Percentiles rank a stretch among this genome's conserved stretches.
phyloP scores from a whole-genome alignment of 2,888 invertebrate species.

The Proisotoma minuta region DNA sequence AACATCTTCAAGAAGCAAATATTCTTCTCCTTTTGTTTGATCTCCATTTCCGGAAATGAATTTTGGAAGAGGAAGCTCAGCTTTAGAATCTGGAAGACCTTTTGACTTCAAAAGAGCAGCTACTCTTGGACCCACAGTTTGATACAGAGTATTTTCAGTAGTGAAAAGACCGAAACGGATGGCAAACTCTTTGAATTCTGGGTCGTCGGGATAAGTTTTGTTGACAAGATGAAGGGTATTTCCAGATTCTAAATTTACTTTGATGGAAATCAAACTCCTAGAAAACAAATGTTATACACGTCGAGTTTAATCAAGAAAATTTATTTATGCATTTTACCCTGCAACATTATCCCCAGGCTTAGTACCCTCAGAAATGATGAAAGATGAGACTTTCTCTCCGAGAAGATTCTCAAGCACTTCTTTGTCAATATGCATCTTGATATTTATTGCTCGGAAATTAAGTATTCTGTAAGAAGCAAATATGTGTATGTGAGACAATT shows the following conservation, averaged over 20 bases:
- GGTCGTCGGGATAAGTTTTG: slow-evolving; percentile 20
- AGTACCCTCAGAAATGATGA: slow-evolving; percentile 15
- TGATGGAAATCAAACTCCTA: slow-evolving; percentile 15
- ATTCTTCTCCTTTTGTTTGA: slow-evolving; percentile 16
- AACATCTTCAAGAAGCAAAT: slow-evolving; percentile 34
- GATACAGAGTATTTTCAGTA: not conserved
- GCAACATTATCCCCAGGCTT: slow-evolving; percentile 29
- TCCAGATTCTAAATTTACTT: slow-evolving; percentile 19
- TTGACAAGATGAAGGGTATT: slow-evolving; percentile 6
- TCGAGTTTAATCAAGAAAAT: too few relatives aligned
- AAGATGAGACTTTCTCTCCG: slow-evolving; percentile 10
- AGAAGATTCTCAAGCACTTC: slow-evolving; percentile 19
- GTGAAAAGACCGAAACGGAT: not conserved
- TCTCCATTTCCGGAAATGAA: slow-evolving; percentile 14
- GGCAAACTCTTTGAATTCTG: slow-evolving; percentile 6
- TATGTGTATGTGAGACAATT: too few relatives aligned
- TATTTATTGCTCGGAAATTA: too few relatives aligned
- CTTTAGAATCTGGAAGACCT: not conserved
- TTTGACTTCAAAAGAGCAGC: not conserved
- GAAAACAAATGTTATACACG: too few relatives aligned
- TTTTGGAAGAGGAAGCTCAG: slow-evolving; percentile 14
- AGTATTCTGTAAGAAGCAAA: too few relatives aligned
- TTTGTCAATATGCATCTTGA: not conserved
- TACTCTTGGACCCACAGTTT: not conserved
- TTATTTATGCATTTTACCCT: too few relatives aligned